Conservation (phyloP, 2,888 invertebrate species). For the Chalcis sispes region DNA sequence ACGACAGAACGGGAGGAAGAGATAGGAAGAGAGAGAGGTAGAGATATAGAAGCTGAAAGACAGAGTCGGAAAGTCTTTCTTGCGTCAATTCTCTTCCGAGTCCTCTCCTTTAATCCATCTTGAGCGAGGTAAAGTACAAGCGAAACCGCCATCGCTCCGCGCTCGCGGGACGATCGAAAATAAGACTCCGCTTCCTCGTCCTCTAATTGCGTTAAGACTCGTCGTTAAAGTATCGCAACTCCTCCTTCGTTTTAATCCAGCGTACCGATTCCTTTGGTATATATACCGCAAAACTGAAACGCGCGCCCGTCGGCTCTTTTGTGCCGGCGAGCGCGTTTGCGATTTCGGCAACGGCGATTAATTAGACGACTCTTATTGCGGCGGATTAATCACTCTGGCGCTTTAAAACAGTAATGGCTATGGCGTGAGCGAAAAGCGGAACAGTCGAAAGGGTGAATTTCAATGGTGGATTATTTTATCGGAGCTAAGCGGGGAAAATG, state of each 20-base stretch:
- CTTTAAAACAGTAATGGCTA: no score
- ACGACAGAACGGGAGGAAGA: background rate
- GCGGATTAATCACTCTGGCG: conserved; percentile 32
- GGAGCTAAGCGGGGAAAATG: background rate
- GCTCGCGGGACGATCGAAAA: no score
- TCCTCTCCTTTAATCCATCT: no score
- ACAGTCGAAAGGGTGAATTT: conserved; percentile 18
- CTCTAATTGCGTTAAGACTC: conserved; percentile 48
- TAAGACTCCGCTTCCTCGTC: no score
- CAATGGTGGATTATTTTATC: conserved; percentile 15
- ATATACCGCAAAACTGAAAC: conserved; percentile 19
- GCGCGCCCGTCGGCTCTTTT: background rate
- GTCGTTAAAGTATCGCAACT: background rate
- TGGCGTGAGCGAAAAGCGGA: background rate
- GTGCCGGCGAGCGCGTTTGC: background rate
- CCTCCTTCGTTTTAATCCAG: no score
- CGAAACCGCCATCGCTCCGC: no score
- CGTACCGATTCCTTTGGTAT: no score
- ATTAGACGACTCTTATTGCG: conserved; percentile 26
- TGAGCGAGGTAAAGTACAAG: background rate
- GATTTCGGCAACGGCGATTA: background rate
- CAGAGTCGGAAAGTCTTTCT: no score
- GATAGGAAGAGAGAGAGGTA: no score
- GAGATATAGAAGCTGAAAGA: no score
- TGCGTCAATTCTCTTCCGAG: no score